phyloP scores from a whole-genome alignment of 2,888 invertebrate species.

The Pachymerium ferrugineum region DNA sequence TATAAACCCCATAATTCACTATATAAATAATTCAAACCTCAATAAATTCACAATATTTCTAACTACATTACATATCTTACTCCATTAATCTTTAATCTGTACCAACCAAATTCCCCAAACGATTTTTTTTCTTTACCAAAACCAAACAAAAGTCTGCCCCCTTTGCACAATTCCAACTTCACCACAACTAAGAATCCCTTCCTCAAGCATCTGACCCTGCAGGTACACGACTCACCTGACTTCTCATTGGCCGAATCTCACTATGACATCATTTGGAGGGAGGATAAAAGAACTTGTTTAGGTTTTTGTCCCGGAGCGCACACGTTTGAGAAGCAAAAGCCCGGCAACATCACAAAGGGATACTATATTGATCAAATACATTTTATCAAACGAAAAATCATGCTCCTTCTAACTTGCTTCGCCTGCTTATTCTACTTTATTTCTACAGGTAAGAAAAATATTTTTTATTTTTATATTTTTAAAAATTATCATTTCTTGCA shows the following conservation, averaged over 20 bases:
- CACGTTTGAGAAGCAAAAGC: neutral
- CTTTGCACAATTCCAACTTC: neutral
- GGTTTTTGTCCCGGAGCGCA: neutral
- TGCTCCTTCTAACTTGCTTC: neutral
- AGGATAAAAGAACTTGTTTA: neutral
- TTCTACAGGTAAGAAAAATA: neutral
- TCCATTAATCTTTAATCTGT: neutral
- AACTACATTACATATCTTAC: too few species aligned
- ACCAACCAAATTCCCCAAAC: neutral
- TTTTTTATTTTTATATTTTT: neutral
- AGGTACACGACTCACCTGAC: neutral
- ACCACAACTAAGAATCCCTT: too few species aligned
- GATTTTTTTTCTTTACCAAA: too few species aligned
- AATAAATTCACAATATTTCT: too few species aligned
- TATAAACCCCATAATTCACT: too few species aligned
- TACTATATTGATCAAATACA: too few species aligned
- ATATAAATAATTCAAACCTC: too few species aligned
- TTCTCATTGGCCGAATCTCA: neutral
- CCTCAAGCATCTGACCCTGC: neutral
- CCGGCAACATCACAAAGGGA: too few species aligned
- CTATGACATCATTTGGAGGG: neutral
- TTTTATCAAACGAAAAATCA: neutral
- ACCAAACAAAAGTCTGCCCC: neutral
- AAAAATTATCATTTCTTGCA: neutral
- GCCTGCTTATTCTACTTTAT: neutral